Base-by-base conservation (phyloP, 2,888 invertebrate genomes). In the Shargacucullia verbasci region DNA sequence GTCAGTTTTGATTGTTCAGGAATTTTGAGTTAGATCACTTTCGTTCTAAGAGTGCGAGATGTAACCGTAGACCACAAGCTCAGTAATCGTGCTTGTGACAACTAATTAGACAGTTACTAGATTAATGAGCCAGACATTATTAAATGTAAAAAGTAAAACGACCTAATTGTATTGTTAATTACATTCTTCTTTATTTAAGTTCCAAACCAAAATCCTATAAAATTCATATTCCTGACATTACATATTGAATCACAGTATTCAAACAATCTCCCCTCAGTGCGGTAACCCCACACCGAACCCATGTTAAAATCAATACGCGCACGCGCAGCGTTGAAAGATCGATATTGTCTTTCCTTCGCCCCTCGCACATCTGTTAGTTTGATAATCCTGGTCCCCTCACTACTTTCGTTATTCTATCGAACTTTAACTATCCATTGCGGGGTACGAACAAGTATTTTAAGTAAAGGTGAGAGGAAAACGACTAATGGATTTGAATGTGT, bases 271-370 rank as follows among this genome's bases (percentile, higher is more conserved):
- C 56, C 50, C 60, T 56, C 34, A 49, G 48, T 59, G 60, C 63
- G 59, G 79, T 79, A 83, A 87, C 87, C 87, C 86, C 75, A 83
- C 58, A 74, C 79, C 35, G 34, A 47, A 61, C 41, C 54, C 50
- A 61, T 62, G 69, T 76, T 68, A 82, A 86, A 87, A 90, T 89
- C 90, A 87, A 87, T 86, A 85, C 57, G 71, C 81, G 86, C 89
- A 84, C 85, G 87, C 85, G 86, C 85, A 73, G 71, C 70, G 79
- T 77, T 77, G 80, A 83, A 79, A 84, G 86, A 89, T 91, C 90
- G 89, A 91, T 91, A 90, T 89, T 91, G 90, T 90, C 88, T 89
- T 88, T 86, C 64, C 52, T 81, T 83, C 86, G 73, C 87, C 86
- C 87, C 81, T 76, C 57, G 59, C 74, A 86, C 90, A 91, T 91